Base-by-base conservation (phyloP, 2,797 vertebrate species). In the Myioborus melanocephalus region DNA sequence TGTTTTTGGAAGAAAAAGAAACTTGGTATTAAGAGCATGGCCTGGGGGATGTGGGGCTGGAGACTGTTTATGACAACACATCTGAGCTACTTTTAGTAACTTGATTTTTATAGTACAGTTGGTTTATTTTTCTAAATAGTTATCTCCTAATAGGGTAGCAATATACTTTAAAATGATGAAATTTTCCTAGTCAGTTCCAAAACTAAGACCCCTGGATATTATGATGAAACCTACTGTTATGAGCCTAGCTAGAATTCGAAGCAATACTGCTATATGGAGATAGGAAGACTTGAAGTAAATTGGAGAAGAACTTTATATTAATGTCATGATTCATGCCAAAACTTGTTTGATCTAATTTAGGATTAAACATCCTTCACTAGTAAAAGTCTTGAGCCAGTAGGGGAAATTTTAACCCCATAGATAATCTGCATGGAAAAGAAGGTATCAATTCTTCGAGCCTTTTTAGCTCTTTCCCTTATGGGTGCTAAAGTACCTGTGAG, bases 401-500 rank as follows among this genome's bases (percentile, higher is more conserved):
- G 53, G 26, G 26, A 89, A 50, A 80, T 83, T 80, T 94, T 55
- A 94, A 24, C 16, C 35, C 46, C 71, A 39, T 11, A 56, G 35
- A 81, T 89, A 75, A 66, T 87, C 52, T 65, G 16, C 41, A 18
- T 81, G 59, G 65, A 85, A 94, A 82, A 90, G 18, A 83, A 82
- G 17, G 18, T 71, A 88, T 72, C 23, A 89, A 18, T 88, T 91
- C 47, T 81, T 71, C 39, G 21, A 89, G 55, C 43, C 14, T 65
- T 75, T 91, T 89, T 65, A 83, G n/a, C 39, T 78, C 43, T 92
- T 88, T 92, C 19, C 63, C 37, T 50, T 92, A 39, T 47, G 70
- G 69, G 83, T 88, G 44, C 60, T 85, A 94, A 91, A 89, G 32
- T 39, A 95, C 78, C 69, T 95, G 56, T 59, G 43, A 80, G 70